A percentile compares a stretch with the other conserved stretches of the same genome.
Evolutionary conservation across 2,797 vertebrate genomes (phyloP).

Genomic region (Parambassis ranga): DNA sequence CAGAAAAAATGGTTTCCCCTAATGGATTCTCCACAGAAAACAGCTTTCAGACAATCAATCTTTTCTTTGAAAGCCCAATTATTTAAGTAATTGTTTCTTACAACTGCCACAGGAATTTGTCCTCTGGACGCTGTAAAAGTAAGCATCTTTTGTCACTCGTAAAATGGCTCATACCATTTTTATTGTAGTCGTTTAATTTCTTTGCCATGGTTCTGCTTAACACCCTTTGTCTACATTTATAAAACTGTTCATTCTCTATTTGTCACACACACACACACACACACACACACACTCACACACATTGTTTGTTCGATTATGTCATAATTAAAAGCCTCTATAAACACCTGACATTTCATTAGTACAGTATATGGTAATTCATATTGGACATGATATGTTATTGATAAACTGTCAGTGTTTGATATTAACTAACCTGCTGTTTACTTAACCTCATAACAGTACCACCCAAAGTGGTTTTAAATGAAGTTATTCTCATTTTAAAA

Average conservation of each 20-base stretch:
- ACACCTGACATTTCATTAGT: conserved; percentile 62
- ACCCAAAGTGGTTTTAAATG: no score
- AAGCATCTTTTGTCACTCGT: conserved; percentile 80
- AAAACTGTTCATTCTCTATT: conserved; percentile 65
- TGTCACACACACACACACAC: conserved; percentile 39
- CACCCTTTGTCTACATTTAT: conserved; percentile 69
- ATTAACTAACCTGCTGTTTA: no score
- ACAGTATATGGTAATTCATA: conserved; percentile 29
- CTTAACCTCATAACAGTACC: no score
- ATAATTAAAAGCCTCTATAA: conserved; percentile 60
- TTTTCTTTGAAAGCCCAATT: conserved; percentile 83
- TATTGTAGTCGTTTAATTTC: conserved; percentile 76
- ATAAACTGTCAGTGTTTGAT: conserved; percentile 29
- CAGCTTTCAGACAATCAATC: conserved; percentile 87
- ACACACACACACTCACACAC: not conserved
- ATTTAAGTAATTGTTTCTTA: conserved; percentile 87
- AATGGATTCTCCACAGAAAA: conserved; percentile 87
- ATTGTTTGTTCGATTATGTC: conserved; percentile 28
- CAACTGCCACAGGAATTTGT: conserved; percentile 83
- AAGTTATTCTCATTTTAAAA: no score
- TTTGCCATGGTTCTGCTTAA: conserved; percentile 60
- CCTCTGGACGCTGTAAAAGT: conserved; percentile 79
- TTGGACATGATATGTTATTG: conserved; percentile 21
- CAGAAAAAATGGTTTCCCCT: conserved; percentile 82
- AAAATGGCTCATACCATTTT: conserved; percentile 75